A percentile compares a stretch with the other conserved stretches of the same genome.
Conservation (phyloP, 1,140 invertebrate species). For the Anadara kagoshimensis region DNA sequence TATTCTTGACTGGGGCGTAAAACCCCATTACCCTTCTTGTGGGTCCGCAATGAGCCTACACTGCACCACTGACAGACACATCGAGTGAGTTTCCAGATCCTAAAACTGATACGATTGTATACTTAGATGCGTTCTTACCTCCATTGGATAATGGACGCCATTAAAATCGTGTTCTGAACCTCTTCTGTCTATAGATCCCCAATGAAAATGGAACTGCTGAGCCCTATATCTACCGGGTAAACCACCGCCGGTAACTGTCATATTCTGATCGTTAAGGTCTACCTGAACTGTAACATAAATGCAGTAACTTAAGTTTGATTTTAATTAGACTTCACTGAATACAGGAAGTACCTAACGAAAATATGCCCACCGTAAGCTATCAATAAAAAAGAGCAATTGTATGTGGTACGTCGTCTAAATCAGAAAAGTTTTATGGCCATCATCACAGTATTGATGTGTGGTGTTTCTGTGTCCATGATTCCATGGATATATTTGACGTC, state of each 20-base stretch:
- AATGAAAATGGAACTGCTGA: slow-evolving; percentile 74
- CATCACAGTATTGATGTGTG: too few relatives aligned
- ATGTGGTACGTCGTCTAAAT: too few relatives aligned
- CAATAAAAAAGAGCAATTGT: not conserved
- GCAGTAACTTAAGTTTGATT: not conserved
- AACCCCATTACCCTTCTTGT: not conserved
- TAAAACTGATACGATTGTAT: too few relatives aligned
- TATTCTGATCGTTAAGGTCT: not conserved
- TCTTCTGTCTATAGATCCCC: slow-evolving; percentile 61
- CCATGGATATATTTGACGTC: too few relatives aligned
- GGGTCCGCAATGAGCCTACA: not conserved
- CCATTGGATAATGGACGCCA: slow-evolving; percentile 88
- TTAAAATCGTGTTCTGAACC: slow-evolving; percentile 80
- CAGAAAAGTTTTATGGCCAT: too few relatives aligned
- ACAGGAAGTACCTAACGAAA: not conserved
- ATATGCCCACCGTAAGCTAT: slow-evolving; percentile 1
- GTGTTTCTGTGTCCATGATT: too few relatives aligned
- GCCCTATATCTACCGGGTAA: slow-evolving; percentile 56
- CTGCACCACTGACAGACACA: not conserved
- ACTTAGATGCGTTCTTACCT: slow-evolving; percentile 79
- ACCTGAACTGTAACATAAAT: slow-evolving; percentile 1
- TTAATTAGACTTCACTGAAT: not conserved
- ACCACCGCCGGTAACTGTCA: slow-evolving; percentile 34
- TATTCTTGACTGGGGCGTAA: too few relatives aligned
- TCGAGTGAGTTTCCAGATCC: not conserved